Base-by-base conservation (phyloP, 37 sponge, comb jelly and placozoan species). In the Mnemiopsis leidyi region DNA sequence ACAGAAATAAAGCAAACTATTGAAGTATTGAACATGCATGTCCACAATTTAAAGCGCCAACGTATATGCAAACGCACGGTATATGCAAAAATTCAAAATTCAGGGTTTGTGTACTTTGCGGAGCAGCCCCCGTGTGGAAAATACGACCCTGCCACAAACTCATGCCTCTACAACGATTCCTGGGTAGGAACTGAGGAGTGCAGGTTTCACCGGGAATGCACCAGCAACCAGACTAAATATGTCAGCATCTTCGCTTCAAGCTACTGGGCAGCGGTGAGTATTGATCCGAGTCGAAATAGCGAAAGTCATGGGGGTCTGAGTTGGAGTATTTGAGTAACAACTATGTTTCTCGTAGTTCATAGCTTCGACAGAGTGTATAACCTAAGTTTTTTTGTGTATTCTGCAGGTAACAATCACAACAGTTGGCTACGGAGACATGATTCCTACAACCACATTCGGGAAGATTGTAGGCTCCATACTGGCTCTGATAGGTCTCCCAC, bases 201-300 rank as follows among this genome's bases (percentile, higher is more conserved):
- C 29, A 33, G 1, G 20, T 79, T 29, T 35, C 82, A 79, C 36
- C 35, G 20, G 37, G 37, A 32, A 35, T 79, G 82, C 36, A 34
- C 82, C 2, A 33, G 32, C 36, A 79, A 79, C 21, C 32, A 31
- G 9, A 79, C 82, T 0, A 33, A 79, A 20, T 79, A 79, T 30
- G 29, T 35, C 36, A 79, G 37, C 82, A 35, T 79, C 32, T 79
- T 79, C 29, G 37, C 38, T 21, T 79, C 82, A 13, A 79, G 82
- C 21, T 79, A 79, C 82, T 79, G 82, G 82, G 82, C 82, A 9
- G 82, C 82, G 2, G 82, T 79, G 37, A 32, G 82, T 79, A 79
- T 69, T n/a, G n/a, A n/a, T n/a, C n/a, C n/a, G n/a, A n/a, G n/a
- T n/a, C n/a, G n/a, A n/a, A n/a, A n/a, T n/a, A n/a, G n/a, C n/a